Evolutionary conservation across 2,888 invertebrate species (phyloP), one percentile per base, ranked within the genome.

Genomic region (Hemaris fuciformis): DNA sequence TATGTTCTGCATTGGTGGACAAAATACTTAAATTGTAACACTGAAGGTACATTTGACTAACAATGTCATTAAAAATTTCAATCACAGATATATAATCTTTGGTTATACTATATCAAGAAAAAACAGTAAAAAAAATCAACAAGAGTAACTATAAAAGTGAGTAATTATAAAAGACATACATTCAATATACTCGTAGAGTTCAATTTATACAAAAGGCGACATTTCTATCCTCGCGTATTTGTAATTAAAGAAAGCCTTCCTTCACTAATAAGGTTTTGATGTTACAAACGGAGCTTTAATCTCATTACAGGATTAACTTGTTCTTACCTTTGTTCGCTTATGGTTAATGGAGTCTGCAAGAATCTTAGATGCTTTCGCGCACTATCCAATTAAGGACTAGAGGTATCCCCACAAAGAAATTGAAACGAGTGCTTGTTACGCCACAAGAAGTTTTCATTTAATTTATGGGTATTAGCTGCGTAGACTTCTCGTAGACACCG

Each of bases 321-420:
- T 60, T 60, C 38, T 60, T 27, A 38, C 48, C 60, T 48, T 41
- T 60, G 48, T 53, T 13, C 18, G 18, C 38, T 53, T 60, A 53
- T 48, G 42, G 15, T 23, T 46, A 48, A 48, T 38, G 41, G 25
- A 60, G 41, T 27, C 41, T 60, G 34, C 23, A 41, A 48, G 46
- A 60, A 46, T 25, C 48, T 48, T 10, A 48, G 38, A 41, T 60
- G 23, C 41, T 60, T 53, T 48, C n/a, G 23, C 27, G 8, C 48
- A 60, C 25, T 60, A 53, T 53, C 46, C 15, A 59, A 46, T 59
- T 59, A 59, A 34, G 13, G 22, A 18, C 18, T 53, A 31, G 31
- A 31, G 27, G 46, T 59, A 46, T 46, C 46, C 22, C 15, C 34
- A 46, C 7, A 22, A 34, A 31, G 34, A 46, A 34, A 59, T 46